These are phyloP conservation scores for Adoxophyes honmai DNA, from an alignment of 1,140 invertebrate species.

Conservation along the genomic window DNA sequence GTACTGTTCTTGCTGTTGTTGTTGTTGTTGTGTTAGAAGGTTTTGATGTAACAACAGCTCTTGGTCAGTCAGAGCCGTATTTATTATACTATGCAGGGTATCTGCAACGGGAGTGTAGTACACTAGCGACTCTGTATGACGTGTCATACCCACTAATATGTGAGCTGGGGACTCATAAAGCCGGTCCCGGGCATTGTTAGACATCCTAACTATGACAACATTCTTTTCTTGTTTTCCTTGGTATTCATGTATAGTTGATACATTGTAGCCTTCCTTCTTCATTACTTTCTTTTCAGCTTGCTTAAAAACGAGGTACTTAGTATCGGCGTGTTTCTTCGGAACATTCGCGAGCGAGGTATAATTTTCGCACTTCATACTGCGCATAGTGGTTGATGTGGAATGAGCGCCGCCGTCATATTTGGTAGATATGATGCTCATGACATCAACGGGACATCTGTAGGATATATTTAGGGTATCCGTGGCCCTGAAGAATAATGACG, in stretches of 20 bases:
- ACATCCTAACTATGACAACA: background rate
- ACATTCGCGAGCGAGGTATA: background rate
- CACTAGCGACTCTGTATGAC: background rate
- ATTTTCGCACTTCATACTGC: background rate
- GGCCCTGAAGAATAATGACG: background rate
- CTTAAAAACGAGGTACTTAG: conserved; percentile 1
- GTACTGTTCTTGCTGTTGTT: no score
- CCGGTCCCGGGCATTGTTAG: background rate
- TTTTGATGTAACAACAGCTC: background rate
- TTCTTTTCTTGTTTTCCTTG: background rate
- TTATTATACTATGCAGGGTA: background rate
- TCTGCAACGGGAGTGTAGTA: conserved; percentile 1
- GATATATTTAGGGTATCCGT: background rate
- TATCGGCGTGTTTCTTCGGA: background rate
- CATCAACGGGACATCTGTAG: conserved; percentile 6
- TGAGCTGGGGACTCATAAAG: background rate
- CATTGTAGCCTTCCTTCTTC: background rate
- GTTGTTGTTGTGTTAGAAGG: no score
- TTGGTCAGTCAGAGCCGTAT: background rate
- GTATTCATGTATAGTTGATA: background rate
- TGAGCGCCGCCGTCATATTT: background rate
- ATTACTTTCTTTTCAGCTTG: conserved; percentile 2
- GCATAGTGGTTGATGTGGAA: background rate
- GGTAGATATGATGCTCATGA: background rate
- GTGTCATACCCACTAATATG: background rate